A percentile compares a stretch with the other conserved stretches of the same genome.
phyloP scores from a whole-genome alignment of 64 coral and sea anemone genomes.

The Stichodactyla mertensii region DNA sequence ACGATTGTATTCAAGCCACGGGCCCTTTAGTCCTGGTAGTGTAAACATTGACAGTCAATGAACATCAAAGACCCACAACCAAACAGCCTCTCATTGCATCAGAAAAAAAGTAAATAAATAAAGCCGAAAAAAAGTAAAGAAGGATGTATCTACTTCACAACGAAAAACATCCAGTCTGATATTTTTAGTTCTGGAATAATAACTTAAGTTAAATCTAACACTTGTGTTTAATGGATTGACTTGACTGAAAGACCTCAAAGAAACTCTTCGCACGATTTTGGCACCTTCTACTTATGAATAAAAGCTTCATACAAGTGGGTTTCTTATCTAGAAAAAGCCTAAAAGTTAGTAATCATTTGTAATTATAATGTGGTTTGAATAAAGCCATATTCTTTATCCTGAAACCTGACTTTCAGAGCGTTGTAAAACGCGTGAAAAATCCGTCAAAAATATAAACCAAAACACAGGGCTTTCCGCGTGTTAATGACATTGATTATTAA shows the following conservation, averaged over 20 bases:
- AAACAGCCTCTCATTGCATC: conserved; percentile 13
- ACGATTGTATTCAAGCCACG: conserved; percentile 1
- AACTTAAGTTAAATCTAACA: neutral
- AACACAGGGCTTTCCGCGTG: neutral
- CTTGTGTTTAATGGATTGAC: neutral
- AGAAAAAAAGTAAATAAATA: conserved; percentile 22
- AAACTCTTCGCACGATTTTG: neutral
- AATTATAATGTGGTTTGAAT: conserved; percentile 9
- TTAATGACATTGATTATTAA: neutral
- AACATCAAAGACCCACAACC: neutral
- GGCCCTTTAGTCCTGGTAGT: neutral
- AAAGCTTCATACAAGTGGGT: neutral
- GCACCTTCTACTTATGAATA: neutral
- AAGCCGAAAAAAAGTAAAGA: neutral
- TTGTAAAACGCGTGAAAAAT: neutral
- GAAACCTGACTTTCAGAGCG: neutral
- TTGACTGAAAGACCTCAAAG: neutral
- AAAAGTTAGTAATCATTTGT: neutral
- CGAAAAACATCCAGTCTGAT: neutral
- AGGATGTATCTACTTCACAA: neutral
- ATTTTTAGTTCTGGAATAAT: neutral
- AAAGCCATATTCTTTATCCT: neutral
- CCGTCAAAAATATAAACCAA: neutral
- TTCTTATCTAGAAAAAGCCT: neutral
- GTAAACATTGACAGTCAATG: conserved; percentile 12